phyloP scores from a whole-genome alignment of 2,888 invertebrate genomes.

The Uloborus plumipes region DNA sequence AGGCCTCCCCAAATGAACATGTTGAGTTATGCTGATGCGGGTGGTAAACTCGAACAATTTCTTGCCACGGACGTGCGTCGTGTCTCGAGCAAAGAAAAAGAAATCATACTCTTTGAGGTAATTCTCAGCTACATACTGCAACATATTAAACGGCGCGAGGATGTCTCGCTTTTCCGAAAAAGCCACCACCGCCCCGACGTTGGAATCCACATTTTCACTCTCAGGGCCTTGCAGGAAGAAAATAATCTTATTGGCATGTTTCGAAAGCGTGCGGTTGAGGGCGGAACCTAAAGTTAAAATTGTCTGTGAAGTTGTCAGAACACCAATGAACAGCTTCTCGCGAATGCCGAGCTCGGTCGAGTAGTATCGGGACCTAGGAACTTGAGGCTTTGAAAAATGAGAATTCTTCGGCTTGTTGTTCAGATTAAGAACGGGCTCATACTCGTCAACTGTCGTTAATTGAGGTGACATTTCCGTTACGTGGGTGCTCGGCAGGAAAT shows the following conservation, averaged over 20 bases:
- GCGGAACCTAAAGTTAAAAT: constrained; percentile 81
- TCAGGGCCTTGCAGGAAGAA: constrained; percentile 79
- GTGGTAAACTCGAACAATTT: constrained; percentile 80
- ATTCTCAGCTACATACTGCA: constrained; percentile 91
- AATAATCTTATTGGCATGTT: constrained; percentile 85
- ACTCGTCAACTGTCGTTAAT: constrained; percentile 40
- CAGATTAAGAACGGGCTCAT: constrained; percentile 55
- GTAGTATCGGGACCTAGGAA: constrained; percentile 79
- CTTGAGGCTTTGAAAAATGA: constrained; percentile 38
- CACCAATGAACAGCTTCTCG: constrained; percentile 88
- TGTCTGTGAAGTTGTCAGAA: constrained; percentile 74
- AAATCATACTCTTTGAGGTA: constrained; percentile 92
- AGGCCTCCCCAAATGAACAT: constrained; percentile 70
- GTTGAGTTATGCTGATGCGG: constrained; percentile 85
- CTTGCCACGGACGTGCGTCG: constrained; percentile 86
- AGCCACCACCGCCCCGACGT: constrained; percentile 81
- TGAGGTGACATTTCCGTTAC: not conserved
- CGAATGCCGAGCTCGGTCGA: constrained; percentile 94
- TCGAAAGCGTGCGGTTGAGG: constrained; percentile 89
- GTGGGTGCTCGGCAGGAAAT: not conserved
- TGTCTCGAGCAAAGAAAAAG: constrained; percentile 89
- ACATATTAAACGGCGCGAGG: constrained; percentile 86
- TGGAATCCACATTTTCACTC: constrained; percentile 68
- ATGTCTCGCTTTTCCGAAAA: constrained; percentile 85
- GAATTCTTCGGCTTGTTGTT: constrained; percentile 47